These are phyloP conservation scores for Anthonomus grandis DNA, from an alignment of 1,140 invertebrate species.

Conservation along the genomic window DNA sequence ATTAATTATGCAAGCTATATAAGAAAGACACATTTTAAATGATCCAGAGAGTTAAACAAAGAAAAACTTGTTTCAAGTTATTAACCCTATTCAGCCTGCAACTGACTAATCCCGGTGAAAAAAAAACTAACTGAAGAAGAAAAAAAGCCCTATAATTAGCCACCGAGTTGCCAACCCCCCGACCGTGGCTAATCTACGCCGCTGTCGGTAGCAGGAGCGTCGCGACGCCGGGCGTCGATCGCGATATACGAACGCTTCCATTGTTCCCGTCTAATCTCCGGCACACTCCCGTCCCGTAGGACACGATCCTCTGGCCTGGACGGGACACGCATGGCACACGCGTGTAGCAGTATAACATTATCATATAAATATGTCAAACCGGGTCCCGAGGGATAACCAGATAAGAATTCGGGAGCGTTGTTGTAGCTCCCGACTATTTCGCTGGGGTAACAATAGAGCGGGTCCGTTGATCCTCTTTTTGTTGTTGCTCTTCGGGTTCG, in stretches of 20 bases:
- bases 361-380: conserved; percentile 36
- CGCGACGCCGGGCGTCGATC: conserved; percentile 27
- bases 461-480: no score
- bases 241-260: conserved; percentile 25
- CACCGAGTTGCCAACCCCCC: background rate
- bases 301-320: conserved; percentile 6
- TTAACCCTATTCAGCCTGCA: background rate
- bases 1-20: no score
- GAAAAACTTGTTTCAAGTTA: no score
- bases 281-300: conserved; percentile 32
- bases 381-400: conserved; percentile 17
- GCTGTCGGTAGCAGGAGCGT: conserved; percentile 27
- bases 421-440: conserved; percentile 5
- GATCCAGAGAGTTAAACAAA: no score
- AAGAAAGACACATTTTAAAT: no score
- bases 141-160: conserved; percentile 11
- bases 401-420: conserved; percentile 12
- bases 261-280: conserved; percentile 32
- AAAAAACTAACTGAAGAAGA: background rate
- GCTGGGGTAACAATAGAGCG: no score
- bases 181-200: conserved; percentile 23
- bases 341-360: conserved; percentile 25
- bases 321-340: conserved; percentile 5
- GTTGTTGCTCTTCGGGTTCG: background rate
- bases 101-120: background rate